Conservation (phyloP, 1,140 invertebrate genomes). For the Drosophila parabipectinata region DNA sequence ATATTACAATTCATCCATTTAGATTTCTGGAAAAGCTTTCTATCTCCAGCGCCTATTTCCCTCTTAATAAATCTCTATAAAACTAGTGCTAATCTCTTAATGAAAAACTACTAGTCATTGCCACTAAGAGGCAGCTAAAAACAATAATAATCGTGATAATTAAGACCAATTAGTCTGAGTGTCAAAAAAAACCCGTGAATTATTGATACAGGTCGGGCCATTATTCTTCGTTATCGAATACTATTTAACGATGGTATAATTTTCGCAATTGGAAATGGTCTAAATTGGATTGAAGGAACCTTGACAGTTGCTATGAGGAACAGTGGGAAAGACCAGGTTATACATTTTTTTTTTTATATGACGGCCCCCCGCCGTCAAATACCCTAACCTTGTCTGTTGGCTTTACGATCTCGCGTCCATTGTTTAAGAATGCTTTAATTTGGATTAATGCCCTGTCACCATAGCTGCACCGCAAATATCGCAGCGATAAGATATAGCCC, state of each 20-base stretch:
- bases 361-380: background rate
- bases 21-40: background rate
- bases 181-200: constrained; percentile 1
- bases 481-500: constrained; percentile 36
- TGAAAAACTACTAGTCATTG: constrained; percentile 12
- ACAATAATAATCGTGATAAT: constrained; percentile 19
- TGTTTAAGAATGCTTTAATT: constrained; percentile 44
- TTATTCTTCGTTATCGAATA: constrained; percentile 19
- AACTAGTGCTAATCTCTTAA: constrained; percentile 9
- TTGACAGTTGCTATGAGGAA: constrained; percentile 43
- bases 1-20: background rate
- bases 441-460: constrained; percentile 42
- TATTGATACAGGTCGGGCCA: constrained; percentile 32
- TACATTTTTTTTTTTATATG: background rate
- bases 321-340: constrained; percentile 6
- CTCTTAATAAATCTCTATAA: background rate
- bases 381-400: background rate
- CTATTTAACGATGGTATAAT: constrained; percentile 1
- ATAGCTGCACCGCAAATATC: constrained; percentile 11
- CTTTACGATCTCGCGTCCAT: constrained; percentile 30
- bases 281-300: constrained; percentile 3
- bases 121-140: background rate
- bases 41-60: background rate
- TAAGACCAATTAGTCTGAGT: constrained; percentile 17
- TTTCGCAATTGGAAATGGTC: constrained; percentile 1